Conservation (phyloP, 2,797 vertebrate genomes). For the Sphenodon punctatus region DNA sequence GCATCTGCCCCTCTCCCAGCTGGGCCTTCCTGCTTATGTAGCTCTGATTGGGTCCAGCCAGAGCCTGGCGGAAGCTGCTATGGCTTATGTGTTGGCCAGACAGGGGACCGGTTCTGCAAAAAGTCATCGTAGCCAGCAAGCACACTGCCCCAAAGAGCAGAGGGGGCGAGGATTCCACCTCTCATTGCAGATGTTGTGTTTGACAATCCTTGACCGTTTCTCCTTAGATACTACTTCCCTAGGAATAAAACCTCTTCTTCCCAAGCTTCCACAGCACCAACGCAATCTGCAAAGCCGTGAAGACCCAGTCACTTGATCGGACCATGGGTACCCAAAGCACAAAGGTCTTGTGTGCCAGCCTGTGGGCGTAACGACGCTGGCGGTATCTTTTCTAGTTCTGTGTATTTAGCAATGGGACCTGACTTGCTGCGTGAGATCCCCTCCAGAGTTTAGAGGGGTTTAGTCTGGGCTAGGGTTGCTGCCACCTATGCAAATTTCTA, state of each 20-base stretch:
- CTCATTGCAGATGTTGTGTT: background rate
- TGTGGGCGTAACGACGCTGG: too few species aligned
- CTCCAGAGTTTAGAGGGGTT: background rate
- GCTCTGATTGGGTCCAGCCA: too few species aligned
- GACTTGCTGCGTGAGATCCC: background rate
- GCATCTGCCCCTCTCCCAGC: too few species aligned
- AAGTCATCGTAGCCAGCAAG: too few species aligned
- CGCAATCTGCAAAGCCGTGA: conserved; percentile 32
- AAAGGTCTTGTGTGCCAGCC: background rate
- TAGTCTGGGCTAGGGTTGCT: too few species aligned
- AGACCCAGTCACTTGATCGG: background rate
- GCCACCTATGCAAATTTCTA: too few species aligned
- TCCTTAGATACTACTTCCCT: conserved; percentile 87
- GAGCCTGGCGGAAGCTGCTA: too few species aligned
- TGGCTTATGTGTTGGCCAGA: too few species aligned
- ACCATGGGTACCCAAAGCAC: background rate
- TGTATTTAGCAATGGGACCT: background rate
- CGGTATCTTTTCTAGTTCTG: background rate
- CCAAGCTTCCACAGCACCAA: conserved; percentile 11
- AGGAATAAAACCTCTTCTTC: conserved; percentile 59
- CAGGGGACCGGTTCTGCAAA: too few species aligned
- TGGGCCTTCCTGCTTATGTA: too few species aligned
- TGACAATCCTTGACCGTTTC: conserved; percentile 63
- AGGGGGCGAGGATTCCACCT: background rate
- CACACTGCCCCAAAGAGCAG: too few species aligned